These are phyloP conservation scores for Phyllostomus discolor DNA, from an alignment of 2,113 vertebrate genomes.

Conservation along the genomic window DNA sequence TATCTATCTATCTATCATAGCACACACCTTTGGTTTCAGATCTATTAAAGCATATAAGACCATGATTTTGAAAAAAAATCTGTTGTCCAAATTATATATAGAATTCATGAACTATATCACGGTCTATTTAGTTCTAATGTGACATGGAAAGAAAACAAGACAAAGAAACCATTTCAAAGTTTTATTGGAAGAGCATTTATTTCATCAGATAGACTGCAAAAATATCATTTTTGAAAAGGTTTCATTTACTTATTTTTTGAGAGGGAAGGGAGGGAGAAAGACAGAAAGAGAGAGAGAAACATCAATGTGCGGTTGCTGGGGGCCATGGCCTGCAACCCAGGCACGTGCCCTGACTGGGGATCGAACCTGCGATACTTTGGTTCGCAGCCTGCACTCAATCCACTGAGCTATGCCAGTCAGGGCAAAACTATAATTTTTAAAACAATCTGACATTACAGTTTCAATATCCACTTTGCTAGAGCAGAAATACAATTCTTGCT, in stretches of 20 bases:
- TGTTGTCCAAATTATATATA: not conserved
- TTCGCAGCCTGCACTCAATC: no score
- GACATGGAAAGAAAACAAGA: not conserved
- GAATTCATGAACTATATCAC: not conserved
- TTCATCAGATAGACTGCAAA: not conserved
- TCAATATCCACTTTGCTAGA: not conserved
- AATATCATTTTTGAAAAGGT: not conserved
- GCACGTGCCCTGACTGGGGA: no score
- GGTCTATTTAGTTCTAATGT: not conserved
- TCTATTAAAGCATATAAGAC: not conserved
- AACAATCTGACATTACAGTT: not conserved
- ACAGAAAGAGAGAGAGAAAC: no score
- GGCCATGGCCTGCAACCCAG: no score
- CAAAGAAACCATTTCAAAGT: not conserved
- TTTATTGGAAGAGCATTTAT: not conserved
- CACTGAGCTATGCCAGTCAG: no score
- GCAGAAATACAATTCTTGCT: not conserved
- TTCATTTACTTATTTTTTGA: no score
- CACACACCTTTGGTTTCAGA: not conserved
- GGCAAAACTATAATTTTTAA: not conserved
- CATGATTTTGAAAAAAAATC: not conserved
- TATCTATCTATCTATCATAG: not conserved
- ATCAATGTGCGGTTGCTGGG: no score
- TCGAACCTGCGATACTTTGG: no score
- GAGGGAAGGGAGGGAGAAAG: no score